These are phyloP conservation scores for Latrodectus elegans DNA, from an alignment of 2,888 invertebrate genomes.

Conservation along the genomic window DNA sequence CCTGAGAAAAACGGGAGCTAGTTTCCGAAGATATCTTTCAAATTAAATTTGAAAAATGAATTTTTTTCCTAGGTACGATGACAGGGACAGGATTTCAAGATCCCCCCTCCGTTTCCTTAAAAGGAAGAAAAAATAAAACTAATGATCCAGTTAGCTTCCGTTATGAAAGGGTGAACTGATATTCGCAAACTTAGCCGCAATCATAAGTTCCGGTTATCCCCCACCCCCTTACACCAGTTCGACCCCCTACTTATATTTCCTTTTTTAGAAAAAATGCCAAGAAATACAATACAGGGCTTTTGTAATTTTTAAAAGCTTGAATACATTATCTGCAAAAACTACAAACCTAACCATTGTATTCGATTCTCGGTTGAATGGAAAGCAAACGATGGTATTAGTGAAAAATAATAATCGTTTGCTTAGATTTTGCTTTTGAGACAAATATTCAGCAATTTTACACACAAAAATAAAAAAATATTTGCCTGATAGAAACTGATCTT, in stretches of 20 bases:
- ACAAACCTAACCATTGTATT: too few species aligned
- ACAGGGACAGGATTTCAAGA: conserved; percentile 5
- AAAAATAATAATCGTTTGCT: too few species aligned
- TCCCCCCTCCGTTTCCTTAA: not conserved
- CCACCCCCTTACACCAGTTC: not conserved
- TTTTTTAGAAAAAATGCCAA: not conserved
- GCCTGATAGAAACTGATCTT: too few species aligned
- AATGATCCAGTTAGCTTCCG: conserved; percentile 48
- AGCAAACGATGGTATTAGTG: too few species aligned
- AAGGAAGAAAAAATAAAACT: conserved; percentile 39
- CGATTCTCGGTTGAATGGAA: too few species aligned
- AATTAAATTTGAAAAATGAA: conserved; percentile 5
- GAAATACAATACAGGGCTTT: not conserved
- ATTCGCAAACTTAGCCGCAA: not conserved
- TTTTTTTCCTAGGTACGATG: not conserved
- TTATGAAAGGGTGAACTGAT: conserved; percentile 44
- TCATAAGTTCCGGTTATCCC: conserved; percentile 1
- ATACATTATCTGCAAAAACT: too few species aligned
- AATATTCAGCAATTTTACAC: too few species aligned
- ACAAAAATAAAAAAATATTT: too few species aligned
- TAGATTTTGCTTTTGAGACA: too few species aligned
- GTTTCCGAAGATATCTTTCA: not conserved
- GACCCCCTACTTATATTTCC: not conserved
- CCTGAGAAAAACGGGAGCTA: not conserved
- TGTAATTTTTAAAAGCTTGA: not conserved